Evolutionary conservation across 2,113 vertebrate genomes (phyloP), one percentile per base, ranked within the genome.

Genomic region (Paralichthys olivaceus): DNA sequence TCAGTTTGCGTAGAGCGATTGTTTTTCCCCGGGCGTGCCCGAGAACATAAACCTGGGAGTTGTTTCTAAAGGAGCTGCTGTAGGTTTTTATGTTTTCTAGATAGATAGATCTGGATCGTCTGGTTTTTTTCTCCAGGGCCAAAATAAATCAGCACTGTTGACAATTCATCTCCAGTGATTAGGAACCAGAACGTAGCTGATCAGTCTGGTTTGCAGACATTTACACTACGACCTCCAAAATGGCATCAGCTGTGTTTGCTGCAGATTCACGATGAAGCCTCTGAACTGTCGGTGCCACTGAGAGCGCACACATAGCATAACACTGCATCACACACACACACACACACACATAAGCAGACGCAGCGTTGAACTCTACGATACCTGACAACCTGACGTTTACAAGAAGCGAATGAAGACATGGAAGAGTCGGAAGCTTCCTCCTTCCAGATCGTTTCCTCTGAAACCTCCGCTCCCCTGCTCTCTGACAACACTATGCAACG

Each of bases 401-500:
- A 75, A 51, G 26, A 75, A 9, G 12, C 25, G 5, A 54, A 56
- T 34, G 32, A 34, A 34, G 62, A 13, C 20, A 55, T 5, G 2
- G 29, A 57, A n/a, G 62, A 5, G 69, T 26, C 25, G 53, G 19
- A 53, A 53, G 12, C 12, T 29, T 72, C 53, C 61, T 15, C 43
- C 43, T 15, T 14, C 43, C 32, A 8, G 32, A 34, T 15, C 12
- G 15, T 15, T 3, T 15, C 15, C 45, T 47, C 45, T 47, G 0
- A 17, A 4, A 19, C 1, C 17, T 19, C 45, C 17, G 15, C 15
- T 2, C 45, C 45, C 45, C 8, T 1, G 6, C 49, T 69, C 22
- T 69, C 22, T 22, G 22, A 57, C 40, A 77, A 85, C 85, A 82
- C 87, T 89, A 91, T 90, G 89, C 88, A 87, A 80, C 55, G 2